A percentile compares a stretch with the other conserved stretches of the same genome.
These are phyloP conservation scores for Sebastiscus albofasciatus DNA, from an alignment of 2,797 vertebrate species.

Conservation along the genomic window DNA sequence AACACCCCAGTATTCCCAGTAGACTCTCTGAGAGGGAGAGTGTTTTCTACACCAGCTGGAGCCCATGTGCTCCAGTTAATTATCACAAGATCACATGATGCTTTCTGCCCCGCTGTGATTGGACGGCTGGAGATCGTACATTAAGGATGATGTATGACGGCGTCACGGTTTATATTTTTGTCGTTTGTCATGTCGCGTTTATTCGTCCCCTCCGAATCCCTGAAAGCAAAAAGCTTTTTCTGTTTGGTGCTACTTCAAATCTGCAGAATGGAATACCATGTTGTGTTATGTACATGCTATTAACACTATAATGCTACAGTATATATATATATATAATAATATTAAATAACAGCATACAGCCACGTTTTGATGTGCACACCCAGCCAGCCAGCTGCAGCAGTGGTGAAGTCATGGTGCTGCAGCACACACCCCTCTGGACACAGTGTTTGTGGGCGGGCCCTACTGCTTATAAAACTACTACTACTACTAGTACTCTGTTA, in stretches of 20 bases:
- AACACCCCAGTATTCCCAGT: constrained; percentile 45
- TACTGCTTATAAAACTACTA: not conserved
- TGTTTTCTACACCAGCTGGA: constrained; percentile 29
- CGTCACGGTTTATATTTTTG: not conserved
- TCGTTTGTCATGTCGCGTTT: not conserved
- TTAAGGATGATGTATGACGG: not conserved
- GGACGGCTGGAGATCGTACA: not conserved
- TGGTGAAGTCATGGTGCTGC: not conserved
- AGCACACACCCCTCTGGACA: not conserved
- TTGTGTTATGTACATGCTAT: too few relatives aligned
- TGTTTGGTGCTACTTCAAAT: too few relatives aligned
- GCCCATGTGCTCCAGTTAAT: constrained; percentile 20
- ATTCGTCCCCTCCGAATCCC: too few relatives aligned
- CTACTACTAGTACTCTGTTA: not conserved
- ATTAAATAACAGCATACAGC: too few relatives aligned
- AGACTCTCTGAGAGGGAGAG: not conserved
- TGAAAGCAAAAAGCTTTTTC: too few relatives aligned
- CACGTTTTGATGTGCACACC: too few relatives aligned
- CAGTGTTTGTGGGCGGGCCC: too few relatives aligned
- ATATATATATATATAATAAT: not conserved
- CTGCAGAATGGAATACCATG: not conserved
- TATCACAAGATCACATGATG: not conserved
- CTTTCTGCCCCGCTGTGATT: constrained; percentile 1
- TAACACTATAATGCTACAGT: not conserved
- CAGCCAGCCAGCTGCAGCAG: not conserved